Evolutionary conservation across 2,797 vertebrate genomes (phyloP).

Genomic region (Lates japonicus): DNA sequence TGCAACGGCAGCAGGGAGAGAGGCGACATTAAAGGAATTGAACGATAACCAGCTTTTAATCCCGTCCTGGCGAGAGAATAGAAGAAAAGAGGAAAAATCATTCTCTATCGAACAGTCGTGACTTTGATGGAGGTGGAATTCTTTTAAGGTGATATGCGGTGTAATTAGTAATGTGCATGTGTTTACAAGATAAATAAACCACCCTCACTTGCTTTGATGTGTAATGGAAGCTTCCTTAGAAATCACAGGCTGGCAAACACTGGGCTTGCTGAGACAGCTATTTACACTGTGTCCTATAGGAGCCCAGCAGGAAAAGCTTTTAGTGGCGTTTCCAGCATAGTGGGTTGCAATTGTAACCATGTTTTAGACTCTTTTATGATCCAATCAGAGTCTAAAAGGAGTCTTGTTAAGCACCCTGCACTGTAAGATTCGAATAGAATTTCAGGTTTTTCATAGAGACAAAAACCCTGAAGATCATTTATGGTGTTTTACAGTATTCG

Average conservation of each 20-base stretch:
- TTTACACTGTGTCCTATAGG: conserved; percentile 54
- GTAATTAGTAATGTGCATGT: conserved; percentile 80
- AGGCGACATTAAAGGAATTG: conserved; percentile 80
- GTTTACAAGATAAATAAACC: conserved; percentile 83
- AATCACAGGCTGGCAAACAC: conserved; percentile 50
- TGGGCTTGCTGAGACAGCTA: conserved; percentile 55
- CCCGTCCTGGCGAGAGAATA: conserved; percentile 77
- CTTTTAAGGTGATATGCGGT: conserved; percentile 73
- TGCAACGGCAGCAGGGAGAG: conserved; percentile 75
- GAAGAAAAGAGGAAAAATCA: conserved; percentile 69
- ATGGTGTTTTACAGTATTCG: conserved; percentile 7
- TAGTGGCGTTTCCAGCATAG: conserved; percentile 18
- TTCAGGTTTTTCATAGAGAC: conserved; percentile 9
- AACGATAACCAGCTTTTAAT: conserved; percentile 83
- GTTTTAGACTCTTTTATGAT: conserved; percentile 13
- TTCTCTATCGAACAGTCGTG: conserved; percentile 73
- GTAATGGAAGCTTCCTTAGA: conserved; percentile 64
- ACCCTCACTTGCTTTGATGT: conserved; percentile 68
- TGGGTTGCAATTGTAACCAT: conserved; percentile 27
- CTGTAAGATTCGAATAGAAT: neutral
- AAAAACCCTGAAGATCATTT: conserved; percentile 19
- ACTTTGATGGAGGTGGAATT: conserved; percentile 82
- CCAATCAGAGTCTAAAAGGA: conserved; percentile 16
- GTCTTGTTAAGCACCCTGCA: neutral
- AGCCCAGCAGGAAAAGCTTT: conserved; percentile 42